These are phyloP conservation scores for Oreotrochilus melanogaster DNA, from an alignment of 2,113 vertebrate genomes.

Conservation along the genomic window DNA sequence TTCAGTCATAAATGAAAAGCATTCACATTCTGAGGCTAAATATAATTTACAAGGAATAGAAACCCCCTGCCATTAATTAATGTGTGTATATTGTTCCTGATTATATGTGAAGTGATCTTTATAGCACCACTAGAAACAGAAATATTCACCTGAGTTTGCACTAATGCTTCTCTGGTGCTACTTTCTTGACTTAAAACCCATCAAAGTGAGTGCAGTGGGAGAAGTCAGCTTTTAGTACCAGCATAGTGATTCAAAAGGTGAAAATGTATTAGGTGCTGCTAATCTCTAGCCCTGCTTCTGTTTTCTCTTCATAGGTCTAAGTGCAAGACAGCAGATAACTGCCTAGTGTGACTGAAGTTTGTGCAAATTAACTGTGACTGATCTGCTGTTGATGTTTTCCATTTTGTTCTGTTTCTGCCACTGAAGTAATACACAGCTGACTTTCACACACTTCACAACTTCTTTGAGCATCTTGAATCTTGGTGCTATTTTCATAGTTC, in stretches of 20 bases:
- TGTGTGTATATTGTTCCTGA: constrained; percentile 5
- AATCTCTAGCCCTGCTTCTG: background rate
- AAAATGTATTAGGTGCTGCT: background rate
- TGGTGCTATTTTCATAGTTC: background rate
- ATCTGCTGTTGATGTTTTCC: background rate
- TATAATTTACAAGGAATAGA: constrained; percentile 65
- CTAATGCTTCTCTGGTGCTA: background rate
- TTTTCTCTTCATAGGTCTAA: background rate
- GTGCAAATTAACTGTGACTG: constrained; percentile 20
- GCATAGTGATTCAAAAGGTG: background rate
- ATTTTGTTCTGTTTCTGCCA: background rate
- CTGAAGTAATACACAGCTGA: background rate
- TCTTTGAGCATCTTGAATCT: background rate
- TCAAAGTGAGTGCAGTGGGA: background rate
- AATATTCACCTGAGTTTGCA: background rate
- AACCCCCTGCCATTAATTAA: constrained; percentile 64
- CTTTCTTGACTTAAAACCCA: constrained; percentile 8
- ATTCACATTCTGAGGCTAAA: constrained; percentile 67
- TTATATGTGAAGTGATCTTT: constrained; percentile 37
- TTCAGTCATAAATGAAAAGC: constrained; percentile 68
- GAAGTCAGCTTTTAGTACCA: background rate
- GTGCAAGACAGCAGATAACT: background rate
- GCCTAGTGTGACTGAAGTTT: background rate
- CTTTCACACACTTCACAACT: background rate
- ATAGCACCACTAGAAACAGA: constrained; percentile 26